phyloP scores from a whole-genome alignment of 2,113 vertebrate genomes.

The Macquaria australasica region DNA sequence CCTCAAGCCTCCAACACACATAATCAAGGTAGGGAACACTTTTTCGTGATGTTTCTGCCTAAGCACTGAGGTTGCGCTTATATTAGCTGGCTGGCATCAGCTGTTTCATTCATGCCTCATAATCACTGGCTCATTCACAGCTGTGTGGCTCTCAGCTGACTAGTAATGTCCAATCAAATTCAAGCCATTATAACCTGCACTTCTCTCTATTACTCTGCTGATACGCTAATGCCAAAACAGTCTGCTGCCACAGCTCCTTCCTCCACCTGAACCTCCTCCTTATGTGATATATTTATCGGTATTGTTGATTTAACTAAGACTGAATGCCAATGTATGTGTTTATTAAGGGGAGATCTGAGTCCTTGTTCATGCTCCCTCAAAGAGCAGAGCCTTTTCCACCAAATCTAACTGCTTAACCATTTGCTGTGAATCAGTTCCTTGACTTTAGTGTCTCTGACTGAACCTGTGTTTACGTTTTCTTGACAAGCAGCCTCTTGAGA shows the following conservation, averaged over 20 bases:
- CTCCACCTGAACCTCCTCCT: not conserved
- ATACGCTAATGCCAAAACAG: too few relatives aligned
- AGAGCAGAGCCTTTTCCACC: not conserved
- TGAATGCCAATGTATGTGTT: not conserved
- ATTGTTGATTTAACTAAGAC: not conserved
- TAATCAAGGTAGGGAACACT: not conserved
- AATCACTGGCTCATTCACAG: not conserved
- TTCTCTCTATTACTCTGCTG: not conserved
- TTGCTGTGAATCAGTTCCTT: not conserved
- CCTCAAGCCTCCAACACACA: not conserved
- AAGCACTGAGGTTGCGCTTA: not conserved
- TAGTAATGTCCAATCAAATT: not conserved
- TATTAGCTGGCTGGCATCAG: not conserved
- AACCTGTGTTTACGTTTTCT: not conserved
- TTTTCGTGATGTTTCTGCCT: not conserved
- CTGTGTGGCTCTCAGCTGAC: not conserved
- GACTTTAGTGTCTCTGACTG: slow-evolving; percentile 5
- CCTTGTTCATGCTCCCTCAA: not conserved
- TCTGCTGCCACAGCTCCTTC: not conserved
- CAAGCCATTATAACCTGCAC: not conserved
- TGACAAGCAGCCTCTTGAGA: slow-evolving; percentile 1
- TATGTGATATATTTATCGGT: not conserved
- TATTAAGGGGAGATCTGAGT: not conserved
- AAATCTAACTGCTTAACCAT: not conserved
- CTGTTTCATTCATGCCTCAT: slow-evolving; percentile 2